Base-by-base conservation (phyloP, 2,888 invertebrate species). In the Homarus gammarus region DNA sequence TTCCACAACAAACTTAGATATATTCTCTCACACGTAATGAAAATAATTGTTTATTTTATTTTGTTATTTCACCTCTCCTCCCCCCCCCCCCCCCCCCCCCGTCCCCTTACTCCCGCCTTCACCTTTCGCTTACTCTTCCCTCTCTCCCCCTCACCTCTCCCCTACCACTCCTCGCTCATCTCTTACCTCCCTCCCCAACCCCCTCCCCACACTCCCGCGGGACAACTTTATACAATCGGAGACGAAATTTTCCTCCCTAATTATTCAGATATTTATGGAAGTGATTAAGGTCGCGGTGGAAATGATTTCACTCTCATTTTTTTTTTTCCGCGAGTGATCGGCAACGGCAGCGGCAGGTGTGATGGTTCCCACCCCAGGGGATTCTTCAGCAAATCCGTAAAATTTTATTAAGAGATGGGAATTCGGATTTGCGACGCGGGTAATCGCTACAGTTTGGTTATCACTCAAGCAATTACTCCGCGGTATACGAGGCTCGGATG, bases 271-370 rank as follows among this genome's bases (percentile, higher is more conserved):
- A 72, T 83, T 72, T 83, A 72, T 36, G 51, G n/a, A 22, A 44
- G 51, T 33, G 51, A 51, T 83, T 83, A 72, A 79, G 36, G 27
- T 61, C 12, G 36, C 38, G 61, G 79, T 22, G 44, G n/a, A 79
- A 79, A 64, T 61, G 38, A 79, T 79, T 79, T 79, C 64, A 36
- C 40, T 40, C 79, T 79, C 79, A 79, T 61, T 61, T 79, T n/a
- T n/a, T n/a, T n/a, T n/a, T n/a, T n/a, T n/a, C n/a, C n/a, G 38
- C 38, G 44, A 51, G 31, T 64, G 64, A 40, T 61, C 64, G 56
- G 31, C 27, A 31, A 33, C 51, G 56, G 40, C n/a, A 33, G 56
- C 70, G 1, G 1, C 31, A 2, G 70, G 18, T 31, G 33, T 22
- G 6, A 56, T 38, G 12, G 40, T 33, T 31, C 33, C 70, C 49